phyloP scores from a whole-genome alignment of 2,888 invertebrate genomes.

The Plagodis dolabraria region DNA sequence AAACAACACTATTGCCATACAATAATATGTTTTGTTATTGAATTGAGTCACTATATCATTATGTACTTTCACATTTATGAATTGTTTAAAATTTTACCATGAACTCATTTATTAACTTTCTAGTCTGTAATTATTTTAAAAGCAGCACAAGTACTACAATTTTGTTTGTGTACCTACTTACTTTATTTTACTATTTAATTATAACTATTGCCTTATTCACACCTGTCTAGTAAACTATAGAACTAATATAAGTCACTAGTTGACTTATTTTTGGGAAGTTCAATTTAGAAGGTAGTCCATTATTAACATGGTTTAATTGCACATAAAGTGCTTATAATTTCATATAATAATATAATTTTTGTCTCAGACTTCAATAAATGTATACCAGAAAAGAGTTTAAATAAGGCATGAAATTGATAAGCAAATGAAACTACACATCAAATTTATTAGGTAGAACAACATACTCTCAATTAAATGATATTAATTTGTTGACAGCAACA shows the following conservation, averaged over 20 bases:
- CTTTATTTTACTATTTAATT: slow-evolving; percentile 9
- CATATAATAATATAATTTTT: too few species aligned
- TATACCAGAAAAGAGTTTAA: neutral
- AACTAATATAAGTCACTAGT: neutral
- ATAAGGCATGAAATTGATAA: slow-evolving; percentile 7
- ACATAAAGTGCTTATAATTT: too few species aligned
- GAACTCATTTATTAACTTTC: neutral
- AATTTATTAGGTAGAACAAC: too few species aligned
- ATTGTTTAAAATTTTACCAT: neutral
- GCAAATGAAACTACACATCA: slow-evolving; percentile 15
- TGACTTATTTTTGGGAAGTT: neutral
- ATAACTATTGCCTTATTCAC: slow-evolving; percentile 12
- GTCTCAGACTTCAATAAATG: neutral
- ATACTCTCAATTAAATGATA: too few species aligned
- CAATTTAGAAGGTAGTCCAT: neutral
- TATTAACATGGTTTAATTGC: too few species aligned
- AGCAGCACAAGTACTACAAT: slow-evolving; percentile 18
- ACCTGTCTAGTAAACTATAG: slow-evolving; percentile 1
- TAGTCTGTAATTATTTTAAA: neutral
- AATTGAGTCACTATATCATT: too few species aligned
- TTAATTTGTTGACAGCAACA: too few species aligned
- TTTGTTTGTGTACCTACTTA: slow-evolving; percentile 17
- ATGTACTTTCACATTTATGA: too few species aligned
- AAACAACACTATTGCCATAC: too few species aligned
- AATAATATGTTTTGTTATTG: too few species aligned